Conservation (phyloP, 2,113 vertebrate species). For the Melanostigma gelatinosum region DNA sequence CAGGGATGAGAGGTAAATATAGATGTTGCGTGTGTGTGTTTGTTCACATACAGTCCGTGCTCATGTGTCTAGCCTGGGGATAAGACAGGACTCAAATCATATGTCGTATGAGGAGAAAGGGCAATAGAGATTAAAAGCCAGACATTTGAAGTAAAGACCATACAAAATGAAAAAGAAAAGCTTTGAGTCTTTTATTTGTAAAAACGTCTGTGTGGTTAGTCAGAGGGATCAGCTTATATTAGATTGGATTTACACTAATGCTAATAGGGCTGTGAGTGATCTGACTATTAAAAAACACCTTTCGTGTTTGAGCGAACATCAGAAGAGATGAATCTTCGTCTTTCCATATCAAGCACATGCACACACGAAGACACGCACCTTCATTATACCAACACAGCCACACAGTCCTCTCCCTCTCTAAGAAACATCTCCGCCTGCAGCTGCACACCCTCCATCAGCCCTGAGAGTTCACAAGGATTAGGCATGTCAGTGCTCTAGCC, state of each 20-base stretch:
- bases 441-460: slow-evolving; percentile 73
- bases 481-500: slow-evolving; percentile 63
- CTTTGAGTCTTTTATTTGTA: slow-evolving; percentile 11
- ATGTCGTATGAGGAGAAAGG: slow-evolving; percentile 8
- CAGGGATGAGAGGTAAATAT: slow-evolving; percentile 84
- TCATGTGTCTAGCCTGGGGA: background rate
- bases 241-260: slow-evolving; percentile 43
- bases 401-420: slow-evolving; percentile 25
- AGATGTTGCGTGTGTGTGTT: slow-evolving; percentile 37
- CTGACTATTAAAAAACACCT: slow-evolving; percentile 52
- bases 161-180: slow-evolving; percentile 16
- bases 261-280: slow-evolving; percentile 40
- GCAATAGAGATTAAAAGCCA: slow-evolving; percentile 11
- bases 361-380: slow-evolving; percentile 12
- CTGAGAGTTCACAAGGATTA: slow-evolving; percentile 78
- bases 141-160: background rate
- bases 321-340: slow-evolving; percentile 26
- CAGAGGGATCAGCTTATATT: slow-evolving; percentile 49
- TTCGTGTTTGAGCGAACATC: slow-evolving; percentile 46
- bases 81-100: slow-evolving; percentile 9
- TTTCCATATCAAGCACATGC: slow-evolving; percentile 23
- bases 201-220: slow-evolving; percentile 30
- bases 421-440: slow-evolving; percentile 70
- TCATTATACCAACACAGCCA: background rate
- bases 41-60: background rate